Conservation (phyloP, 2,113 vertebrate genomes). For the Brachyhypopomus gauderio region DNA sequence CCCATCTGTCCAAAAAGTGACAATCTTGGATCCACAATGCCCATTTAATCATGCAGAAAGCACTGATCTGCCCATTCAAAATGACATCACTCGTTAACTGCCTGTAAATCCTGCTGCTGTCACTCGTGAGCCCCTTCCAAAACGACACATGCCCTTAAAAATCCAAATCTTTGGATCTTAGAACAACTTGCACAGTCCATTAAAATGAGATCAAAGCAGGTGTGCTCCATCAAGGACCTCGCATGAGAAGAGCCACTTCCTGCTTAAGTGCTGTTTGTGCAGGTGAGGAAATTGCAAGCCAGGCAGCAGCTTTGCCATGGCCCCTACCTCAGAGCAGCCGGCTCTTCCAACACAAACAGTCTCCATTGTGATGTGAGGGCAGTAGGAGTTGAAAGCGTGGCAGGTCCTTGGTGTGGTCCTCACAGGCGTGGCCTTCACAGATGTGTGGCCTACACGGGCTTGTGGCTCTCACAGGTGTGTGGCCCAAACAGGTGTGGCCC, state of each 20-base stretch:
- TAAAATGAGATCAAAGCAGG: conserved; percentile 67
- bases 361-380: conserved; percentile 57
- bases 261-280: conserved; percentile 71
- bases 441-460: no score
- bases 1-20: conserved; percentile 17
- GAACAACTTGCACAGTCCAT: conserved; percentile 46
- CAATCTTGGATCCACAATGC: conserved; percentile 3
- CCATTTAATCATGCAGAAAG: conserved; percentile 16
- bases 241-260: conserved; percentile 72
- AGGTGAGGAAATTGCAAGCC: conserved; percentile 80
- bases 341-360: conserved; percentile 68
- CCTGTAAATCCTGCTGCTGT: neutral
- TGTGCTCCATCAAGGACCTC: conserved; percentile 59
- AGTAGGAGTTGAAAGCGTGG: conserved; percentile 53
- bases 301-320: conserved; percentile 63
- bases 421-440: no score
- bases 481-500: no score
- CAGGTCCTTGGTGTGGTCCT: conserved; percentile 64
- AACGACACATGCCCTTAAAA: neutral
- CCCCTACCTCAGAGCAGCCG: conserved; percentile 59
- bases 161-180: conserved; percentile 35
- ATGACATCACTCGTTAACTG: neutral
- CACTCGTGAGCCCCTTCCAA: neutral
- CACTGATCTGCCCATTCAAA: neutral
- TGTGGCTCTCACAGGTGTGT: no score